Base-by-base conservation (phyloP, 2,888 invertebrate species). In the Exocentrus adspersus region DNA sequence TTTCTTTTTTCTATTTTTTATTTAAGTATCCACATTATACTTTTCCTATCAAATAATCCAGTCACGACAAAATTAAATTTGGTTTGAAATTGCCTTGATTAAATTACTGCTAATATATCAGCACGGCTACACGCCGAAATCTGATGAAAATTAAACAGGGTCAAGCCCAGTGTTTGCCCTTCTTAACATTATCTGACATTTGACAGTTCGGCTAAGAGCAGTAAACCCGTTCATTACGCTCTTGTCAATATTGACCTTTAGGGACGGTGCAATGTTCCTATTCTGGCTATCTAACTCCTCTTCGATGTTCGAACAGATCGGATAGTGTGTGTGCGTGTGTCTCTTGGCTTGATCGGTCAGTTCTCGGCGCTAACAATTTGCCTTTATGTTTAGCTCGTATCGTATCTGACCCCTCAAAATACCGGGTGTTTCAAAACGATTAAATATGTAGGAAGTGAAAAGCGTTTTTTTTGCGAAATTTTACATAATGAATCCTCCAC, bases 201-300 rank as follows among this genome's bases (percentile, higher is more conserved):
- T 72, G 71, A 72, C 73, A 69, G 70, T 59, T 42, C 37, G 32
- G 53, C 62, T 62, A 64, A 67, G 67, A 67, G 69, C 65, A 60
- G 60, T 60, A 63, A 51, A 32, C 57, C 71, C 72, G 68, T 73
- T 73, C 72, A 72, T 74, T 73, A 72, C 68, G 62, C 69, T 66
- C 62, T 66, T 64, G 73, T 74, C 72, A 74, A 74, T 75, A 75
- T 75, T 75, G 72, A 72, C 72, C 69, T 68, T 70, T 64, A 67
- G 62, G 61, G 68, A 62, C 51, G 54, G 56, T 58, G 53, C 57
- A 48, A 48, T 67, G 62, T 67, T 54, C 56, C 42, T 50, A 57
- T 56, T 60, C 54, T 43, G 19, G 54, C 54, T 54, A 43, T 28
- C 16, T 52, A 62, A 51, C 62, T 58, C 60, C 62, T 61, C 54